phyloP scores from a whole-genome alignment of 2,888 invertebrate genomes.

The Melinaea menophilus region DNA sequence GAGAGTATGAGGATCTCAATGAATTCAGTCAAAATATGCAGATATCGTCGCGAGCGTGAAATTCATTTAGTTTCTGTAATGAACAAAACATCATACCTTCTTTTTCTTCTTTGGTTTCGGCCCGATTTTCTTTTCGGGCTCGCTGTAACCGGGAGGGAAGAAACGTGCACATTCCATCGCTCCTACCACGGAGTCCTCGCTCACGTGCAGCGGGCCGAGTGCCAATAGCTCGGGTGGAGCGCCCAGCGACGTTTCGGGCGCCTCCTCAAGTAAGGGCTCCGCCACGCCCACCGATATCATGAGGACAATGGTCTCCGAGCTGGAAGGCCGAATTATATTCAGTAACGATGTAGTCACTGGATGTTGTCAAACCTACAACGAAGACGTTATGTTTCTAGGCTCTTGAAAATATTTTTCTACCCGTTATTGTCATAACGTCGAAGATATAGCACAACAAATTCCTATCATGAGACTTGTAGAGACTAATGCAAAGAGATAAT shows the following conservation, averaged over 20 bases:
- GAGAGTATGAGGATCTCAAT: too few species aligned
- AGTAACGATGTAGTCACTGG: not conserved
- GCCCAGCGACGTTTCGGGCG: conserved; percentile 78
- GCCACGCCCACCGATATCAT: conserved; percentile 82
- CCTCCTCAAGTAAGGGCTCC: conserved; percentile 80
- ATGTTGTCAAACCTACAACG: too few species aligned
- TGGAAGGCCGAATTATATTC: conserved; percentile 43
- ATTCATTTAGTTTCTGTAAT: not conserved
- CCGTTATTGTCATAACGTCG: too few species aligned
- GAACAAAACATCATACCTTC: conserved; percentile 49
- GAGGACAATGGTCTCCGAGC: conserved; percentile 82
- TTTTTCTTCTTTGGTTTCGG: conserved; percentile 75
- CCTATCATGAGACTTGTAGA: too few species aligned
- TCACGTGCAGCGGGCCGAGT: conserved; percentile 83
- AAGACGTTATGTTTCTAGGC: too few species aligned
- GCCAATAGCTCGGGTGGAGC: conserved; percentile 81
- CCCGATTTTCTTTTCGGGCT: conserved; percentile 65
- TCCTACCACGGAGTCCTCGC: conserved; percentile 81
- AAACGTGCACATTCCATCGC: conserved; percentile 80
- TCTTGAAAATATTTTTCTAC: too few species aligned
- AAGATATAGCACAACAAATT: too few species aligned
- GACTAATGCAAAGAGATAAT: too few species aligned
- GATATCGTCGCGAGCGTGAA: too few species aligned
- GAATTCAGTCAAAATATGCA: too few species aligned
- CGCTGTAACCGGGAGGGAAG: conserved; percentile 83